Evolutionary conservation across 2,113 vertebrate genomes (phyloP), one percentile per base, ranked within the genome.

Genomic region (Aleadryas rufinucha): DNA sequence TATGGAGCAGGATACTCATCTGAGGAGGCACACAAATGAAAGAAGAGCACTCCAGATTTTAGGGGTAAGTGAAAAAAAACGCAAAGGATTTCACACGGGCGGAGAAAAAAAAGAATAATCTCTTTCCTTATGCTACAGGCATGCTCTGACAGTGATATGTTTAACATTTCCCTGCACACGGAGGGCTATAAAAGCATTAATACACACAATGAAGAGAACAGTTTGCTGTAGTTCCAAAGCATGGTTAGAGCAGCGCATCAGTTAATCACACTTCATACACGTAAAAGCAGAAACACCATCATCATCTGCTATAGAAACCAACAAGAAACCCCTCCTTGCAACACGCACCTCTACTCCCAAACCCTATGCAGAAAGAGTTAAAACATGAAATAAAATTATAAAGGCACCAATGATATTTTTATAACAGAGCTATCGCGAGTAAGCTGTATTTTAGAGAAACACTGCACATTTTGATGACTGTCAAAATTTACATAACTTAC

Each of bases 401-500:
- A 98, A 97, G 78, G 72, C 93, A 95, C 87, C 96, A 71, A 97
- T 89, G 96, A 95, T 97, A 96, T 97, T 97, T 90, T 96, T 97
- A 93, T 95, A 97, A 96, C 96, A 91, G 96, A 94, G 92, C 94
- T 94, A 96, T 87, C 84, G 84, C 92, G 95, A 95, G 80, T 96
- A 92, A 98, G 93, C 88, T 92, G 92, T 97, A 97, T 98, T 97
- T 97, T 96, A 97, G 95, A 97, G 94, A 97, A 98, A 97, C 93
- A 97, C 70, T 97, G 95, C 94, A 96, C 95, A 97, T 97, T 98
- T 97, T 98, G 97, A 98, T 97, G 97, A 98, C 97, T 98, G 96
- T 98, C 98, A 98, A 96, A 98, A 98, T 98, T 98, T 98, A 97
- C 95, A 98, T 97, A 98, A 98, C 97, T 98, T 97, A 97, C 97